phyloP scores from a whole-genome alignment of 2,113 vertebrate species.

The Barnardius zonarius region DNA sequence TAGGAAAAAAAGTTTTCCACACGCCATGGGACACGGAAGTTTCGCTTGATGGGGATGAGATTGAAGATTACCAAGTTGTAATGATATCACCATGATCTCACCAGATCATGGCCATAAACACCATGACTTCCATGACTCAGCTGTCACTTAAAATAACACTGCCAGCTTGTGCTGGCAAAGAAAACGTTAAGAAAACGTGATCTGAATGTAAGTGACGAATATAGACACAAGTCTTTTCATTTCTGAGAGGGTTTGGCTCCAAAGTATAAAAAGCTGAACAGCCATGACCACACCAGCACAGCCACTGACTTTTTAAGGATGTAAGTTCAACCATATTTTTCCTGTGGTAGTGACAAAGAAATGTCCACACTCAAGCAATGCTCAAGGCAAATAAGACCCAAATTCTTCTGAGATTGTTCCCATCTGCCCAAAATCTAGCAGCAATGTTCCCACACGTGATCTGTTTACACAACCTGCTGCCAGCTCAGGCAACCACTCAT shows the following conservation, averaged over 20 bases:
- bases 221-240: neutral
- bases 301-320: fast-evolving
- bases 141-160: neutral
- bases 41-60: neutral
- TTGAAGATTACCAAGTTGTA: neutral
- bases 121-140: neutral
- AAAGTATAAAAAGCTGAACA: neutral
- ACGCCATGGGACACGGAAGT: neutral
- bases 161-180: neutral
- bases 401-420: neutral
- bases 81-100: neutral
- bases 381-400: neutral
- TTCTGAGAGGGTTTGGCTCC: neutral
- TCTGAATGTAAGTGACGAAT: neutral
- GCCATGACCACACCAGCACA: neutral
- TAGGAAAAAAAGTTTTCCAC: neutral
- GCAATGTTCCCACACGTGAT: neutral
- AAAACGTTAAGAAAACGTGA: neutral
- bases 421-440: neutral
- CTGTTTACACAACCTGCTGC: neutral
- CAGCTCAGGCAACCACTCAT: neutral
- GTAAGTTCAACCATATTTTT: neutral
- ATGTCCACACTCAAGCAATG: neutral
- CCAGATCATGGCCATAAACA: neutral
- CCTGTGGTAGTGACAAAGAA: neutral